Conservation (phyloP, 2,888 invertebrate genomes). For the Calameuta filiformis region DNA sequence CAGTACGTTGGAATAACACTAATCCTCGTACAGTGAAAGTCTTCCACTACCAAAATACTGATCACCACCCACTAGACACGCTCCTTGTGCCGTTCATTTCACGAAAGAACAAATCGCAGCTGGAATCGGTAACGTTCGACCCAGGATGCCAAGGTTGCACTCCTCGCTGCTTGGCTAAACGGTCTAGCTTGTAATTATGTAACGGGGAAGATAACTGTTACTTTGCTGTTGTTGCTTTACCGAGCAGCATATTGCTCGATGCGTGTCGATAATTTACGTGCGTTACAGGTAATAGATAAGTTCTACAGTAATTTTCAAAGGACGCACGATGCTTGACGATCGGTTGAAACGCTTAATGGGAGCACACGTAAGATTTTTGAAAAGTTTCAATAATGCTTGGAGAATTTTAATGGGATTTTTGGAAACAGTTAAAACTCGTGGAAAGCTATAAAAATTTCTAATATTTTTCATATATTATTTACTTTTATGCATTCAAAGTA, state of each 20-base stretch:
- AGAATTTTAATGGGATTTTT: neutral
- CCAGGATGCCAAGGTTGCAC: neutral
- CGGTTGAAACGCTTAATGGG: neutral
- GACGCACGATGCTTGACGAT: neutral
- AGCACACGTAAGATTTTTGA: neutral
- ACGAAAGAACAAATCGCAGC: neutral
- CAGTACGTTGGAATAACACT: neutral
- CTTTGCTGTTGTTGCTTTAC: neutral
- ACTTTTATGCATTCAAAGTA: too few species aligned
- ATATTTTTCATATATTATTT: too few species aligned
- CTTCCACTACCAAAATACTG: neutral
- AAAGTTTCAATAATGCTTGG: neutral
- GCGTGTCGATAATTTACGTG: neutral
- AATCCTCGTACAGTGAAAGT: neutral
- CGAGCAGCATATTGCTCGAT: neutral
- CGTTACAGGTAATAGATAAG: neutral
- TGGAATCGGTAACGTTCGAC: neutral
- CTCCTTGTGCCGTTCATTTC: neutral
- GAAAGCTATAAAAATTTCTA: too few species aligned
- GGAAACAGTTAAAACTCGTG: neutral
- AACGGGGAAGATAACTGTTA: constrained; percentile 3
- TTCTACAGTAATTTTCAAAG: neutral
- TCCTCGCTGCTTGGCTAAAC: neutral
- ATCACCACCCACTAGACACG: neutral
- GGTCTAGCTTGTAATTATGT: neutral